Base-by-base conservation (phyloP, 2,797 vertebrate species). In the Carcharodon carcharias region DNA sequence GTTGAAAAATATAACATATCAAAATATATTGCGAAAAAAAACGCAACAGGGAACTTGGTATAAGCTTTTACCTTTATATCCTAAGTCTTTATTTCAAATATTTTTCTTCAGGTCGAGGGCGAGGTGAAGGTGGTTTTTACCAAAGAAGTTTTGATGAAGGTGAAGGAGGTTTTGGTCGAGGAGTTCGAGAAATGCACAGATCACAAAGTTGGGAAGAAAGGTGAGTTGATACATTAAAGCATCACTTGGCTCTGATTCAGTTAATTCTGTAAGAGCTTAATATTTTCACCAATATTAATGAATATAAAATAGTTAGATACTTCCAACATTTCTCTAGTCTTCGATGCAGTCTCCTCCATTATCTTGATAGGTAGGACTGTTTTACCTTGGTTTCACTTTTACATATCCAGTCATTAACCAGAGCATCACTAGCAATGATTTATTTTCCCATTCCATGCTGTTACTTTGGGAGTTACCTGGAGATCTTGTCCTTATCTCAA, bases 61-160 rank as follows among this genome's bases (percentile, higher is more conserved):
- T 1, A 63, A 63, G 63, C 2, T 8, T 65, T n/a, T 40, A 14
- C 12, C n/a, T 65, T 65, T 40, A 40, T 65, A 63, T 95, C 67
- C 63, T 96, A 63, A 54, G 97, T 0, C 96, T 97, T 96, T 97
- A 63, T 97, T 96, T 97, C 45, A 50, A 50, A 97, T 96, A 50
- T 98, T 96, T 97, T 97, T 96, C 97, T 97, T 97, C 97, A 99
- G 99, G 99, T 96, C 98, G 99, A 97, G 99, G 99, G 96, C 98
- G 99, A 98, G 99, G 99, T 97, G 99, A 99, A 97, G 98, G 99
- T 97, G 99, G 99, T 97, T 99, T 99, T 99, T 99, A 99, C 99
- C 99, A 99, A 99, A 99, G 99, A 99, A 99, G 99, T 98, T 99
- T 99, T 98, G 99, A 99, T 97, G 99, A 99, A 97, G 99, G 99